phyloP scores from a whole-genome alignment of 2,888 invertebrate species.

The Andrena marginata region DNA sequence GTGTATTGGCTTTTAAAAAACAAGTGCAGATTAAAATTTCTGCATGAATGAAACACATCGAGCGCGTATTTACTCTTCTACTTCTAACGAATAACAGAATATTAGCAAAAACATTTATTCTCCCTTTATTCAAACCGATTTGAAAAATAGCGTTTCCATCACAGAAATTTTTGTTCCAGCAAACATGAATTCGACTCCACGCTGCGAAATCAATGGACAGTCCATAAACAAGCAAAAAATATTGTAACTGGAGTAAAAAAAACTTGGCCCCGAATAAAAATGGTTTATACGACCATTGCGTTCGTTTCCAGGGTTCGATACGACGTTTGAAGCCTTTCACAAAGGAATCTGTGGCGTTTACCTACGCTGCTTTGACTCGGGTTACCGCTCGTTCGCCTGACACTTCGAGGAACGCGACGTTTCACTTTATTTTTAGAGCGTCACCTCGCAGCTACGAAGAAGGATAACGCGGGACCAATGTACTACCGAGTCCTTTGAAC shows the following conservation, averaged over 20 bases:
- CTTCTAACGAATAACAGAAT: no score
- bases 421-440: not conserved
- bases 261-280: not conserved
- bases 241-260: not conserved
- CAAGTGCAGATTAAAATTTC: no score
- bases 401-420: not conserved
- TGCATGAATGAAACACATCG: no score
- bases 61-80: no score
- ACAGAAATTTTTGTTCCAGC: no score
- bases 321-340: not conserved
- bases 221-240: not conserved
- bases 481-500: not conserved
- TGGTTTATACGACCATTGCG: not conserved
- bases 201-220: not conserved
- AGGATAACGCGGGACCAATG: not conserved
- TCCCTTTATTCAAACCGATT: not conserved
- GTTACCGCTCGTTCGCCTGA: not conserved
- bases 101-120: no score
- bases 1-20: no score
- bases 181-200: not conserved
- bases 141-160: not conserved
- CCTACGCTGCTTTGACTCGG: constrained; percentile 13
- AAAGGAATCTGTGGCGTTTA: not conserved
- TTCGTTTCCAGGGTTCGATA: no score
- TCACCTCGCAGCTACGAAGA: not conserved